Evolutionary conservation across 2,113 vertebrate genomes (phyloP).

Genomic region (Mohoua ochrocephala): DNA sequence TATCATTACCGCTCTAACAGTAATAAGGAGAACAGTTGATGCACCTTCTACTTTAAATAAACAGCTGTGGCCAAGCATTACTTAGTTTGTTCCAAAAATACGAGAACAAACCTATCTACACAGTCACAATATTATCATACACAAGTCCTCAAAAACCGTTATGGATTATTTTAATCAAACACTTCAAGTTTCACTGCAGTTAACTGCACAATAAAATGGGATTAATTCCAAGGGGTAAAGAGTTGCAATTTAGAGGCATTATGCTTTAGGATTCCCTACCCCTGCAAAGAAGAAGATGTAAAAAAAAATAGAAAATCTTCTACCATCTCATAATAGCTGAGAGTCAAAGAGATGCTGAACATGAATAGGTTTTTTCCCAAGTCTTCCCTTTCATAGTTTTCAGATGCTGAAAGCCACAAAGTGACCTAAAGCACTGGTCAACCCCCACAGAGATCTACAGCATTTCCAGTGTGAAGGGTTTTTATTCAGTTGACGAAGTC

Average conservation of each 20-base stretch:
- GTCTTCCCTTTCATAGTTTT: not conserved
- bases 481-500: not conserved
- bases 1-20: not conserved
- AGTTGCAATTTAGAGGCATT: not conserved
- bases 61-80: not conserved
- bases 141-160: not conserved
- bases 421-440: not conserved
- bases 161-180: not conserved
- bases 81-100: not conserved
- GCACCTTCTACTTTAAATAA: not conserved
- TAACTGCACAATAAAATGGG: not conserved
- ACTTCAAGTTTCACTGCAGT: not conserved
- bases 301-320: not conserved
- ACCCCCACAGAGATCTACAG: not conserved
- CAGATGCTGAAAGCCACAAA: not conserved
- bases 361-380: not conserved
- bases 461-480: not conserved
- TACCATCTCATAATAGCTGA: not conserved
- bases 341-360: not conserved
- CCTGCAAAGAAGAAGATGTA: not conserved
- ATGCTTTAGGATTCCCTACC: not conserved
- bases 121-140: not conserved
- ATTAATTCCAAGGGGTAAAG: not conserved
- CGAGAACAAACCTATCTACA: not conserved
- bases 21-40: not conserved